Conservation (phyloP, 2,797 vertebrate species). For the Premnoplex brunnescens region DNA sequence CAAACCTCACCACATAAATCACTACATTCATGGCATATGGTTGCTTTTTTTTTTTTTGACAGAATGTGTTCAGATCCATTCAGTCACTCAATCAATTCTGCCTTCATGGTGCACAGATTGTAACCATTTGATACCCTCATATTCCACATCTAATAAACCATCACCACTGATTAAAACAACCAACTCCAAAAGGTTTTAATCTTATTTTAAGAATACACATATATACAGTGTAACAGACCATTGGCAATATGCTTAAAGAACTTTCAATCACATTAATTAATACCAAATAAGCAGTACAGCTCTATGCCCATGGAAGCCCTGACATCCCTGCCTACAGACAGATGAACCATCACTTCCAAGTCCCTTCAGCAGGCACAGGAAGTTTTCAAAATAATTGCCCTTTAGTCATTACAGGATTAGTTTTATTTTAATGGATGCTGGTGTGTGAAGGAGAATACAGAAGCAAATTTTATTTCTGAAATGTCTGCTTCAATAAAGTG, state of each 20-base stretch:
- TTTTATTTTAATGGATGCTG: slow-evolving; percentile 44
- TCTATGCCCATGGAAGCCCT: neutral
- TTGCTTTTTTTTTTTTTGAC: neutral
- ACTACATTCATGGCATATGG: neutral
- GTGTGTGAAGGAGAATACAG: neutral
- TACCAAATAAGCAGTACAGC: neutral
- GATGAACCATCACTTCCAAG: neutral
- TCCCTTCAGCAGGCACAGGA: slow-evolving; percentile 9
- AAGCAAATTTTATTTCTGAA: slow-evolving; percentile 65
- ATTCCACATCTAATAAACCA: neutral
- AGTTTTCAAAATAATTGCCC: slow-evolving; percentile 4
- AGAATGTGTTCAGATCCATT: neutral
- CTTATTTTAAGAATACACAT: neutral
- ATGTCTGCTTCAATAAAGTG: slow-evolving; percentile 62
- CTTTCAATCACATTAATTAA: neutral
- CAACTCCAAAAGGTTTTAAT: neutral
- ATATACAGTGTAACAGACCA: neutral
- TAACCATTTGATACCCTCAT: neutral
- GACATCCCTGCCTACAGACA: neutral
- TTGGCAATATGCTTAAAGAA: neutral
- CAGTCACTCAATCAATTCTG: slow-evolving; percentile 2
- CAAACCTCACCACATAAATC: neutral
- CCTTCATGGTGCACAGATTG: neutral
- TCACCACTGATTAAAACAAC: neutral
- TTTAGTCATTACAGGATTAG: neutral